Percentiles rank a stretch among this genome's conserved stretches.
phyloP scores from a whole-genome alignment of 2,113 vertebrate genomes.

The Pelecanus crispus region DNA sequence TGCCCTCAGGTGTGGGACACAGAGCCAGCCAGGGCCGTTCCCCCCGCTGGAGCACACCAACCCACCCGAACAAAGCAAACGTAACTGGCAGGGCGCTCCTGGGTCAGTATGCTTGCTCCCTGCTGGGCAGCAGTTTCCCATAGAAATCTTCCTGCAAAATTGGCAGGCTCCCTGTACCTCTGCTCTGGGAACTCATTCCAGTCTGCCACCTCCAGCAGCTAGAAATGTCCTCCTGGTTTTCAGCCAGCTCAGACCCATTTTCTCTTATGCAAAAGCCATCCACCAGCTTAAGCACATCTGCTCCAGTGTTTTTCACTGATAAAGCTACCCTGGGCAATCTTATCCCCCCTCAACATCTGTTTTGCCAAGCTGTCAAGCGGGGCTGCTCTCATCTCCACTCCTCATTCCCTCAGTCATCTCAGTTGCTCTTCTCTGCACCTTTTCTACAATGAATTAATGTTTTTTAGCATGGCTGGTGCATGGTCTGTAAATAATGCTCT shows the following conservation, averaged over 20 bases:
- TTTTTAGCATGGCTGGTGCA: background rate
- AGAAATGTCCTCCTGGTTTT: background rate
- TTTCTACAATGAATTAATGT: rapidly evolving
- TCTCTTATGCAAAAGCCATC: background rate
- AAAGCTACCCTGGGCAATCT: background rate
- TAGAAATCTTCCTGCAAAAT: background rate
- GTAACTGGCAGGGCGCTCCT: background rate
- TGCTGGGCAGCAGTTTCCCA: background rate
- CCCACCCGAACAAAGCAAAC: rapidly evolving
- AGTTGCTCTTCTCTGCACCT: background rate
- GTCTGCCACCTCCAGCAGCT: background rate
- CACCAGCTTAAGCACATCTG: background rate
- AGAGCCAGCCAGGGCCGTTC: background rate
- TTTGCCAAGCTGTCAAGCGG: too few relatives aligned
- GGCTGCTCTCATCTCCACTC: background rate
- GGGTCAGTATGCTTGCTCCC: background rate
- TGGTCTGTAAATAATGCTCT: background rate
- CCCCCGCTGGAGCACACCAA: background rate
- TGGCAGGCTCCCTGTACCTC: background rate
- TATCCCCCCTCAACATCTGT: background rate
- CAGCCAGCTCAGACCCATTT: background rate
- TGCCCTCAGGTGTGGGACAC: background rate
- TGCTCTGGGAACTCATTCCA: background rate
- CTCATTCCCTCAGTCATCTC: background rate
- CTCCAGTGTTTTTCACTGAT: background rate